Base-by-base conservation (phyloP, 2,113 vertebrate genomes). In the Siniperca knerii region DNA sequence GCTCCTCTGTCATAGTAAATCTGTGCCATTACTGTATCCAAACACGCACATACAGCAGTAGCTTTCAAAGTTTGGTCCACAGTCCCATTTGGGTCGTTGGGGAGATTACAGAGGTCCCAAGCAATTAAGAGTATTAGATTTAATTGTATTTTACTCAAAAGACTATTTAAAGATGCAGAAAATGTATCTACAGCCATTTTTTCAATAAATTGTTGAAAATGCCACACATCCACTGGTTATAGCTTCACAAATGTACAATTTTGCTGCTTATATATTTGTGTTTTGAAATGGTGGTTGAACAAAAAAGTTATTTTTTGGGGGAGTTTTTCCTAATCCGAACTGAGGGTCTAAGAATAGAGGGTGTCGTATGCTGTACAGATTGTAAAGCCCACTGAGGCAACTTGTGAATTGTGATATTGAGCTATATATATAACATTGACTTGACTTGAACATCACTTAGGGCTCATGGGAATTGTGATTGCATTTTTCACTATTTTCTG, bases 1-100 rank as follows among this genome's bases (percentile, higher is more conserved):
- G 42, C 57, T n/a, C 61, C 75, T 42, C 55, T 54, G 25, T 77
- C 75, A 54, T 11, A 68, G 54, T 25, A 20, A 75, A 86, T 81
- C 40, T 79, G 61, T 37, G 46, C 35, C 65, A 73, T 66, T 3
- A 29, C 73, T 79, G 76, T 66, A 73, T 62, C 52, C 57, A 74
- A 62, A 74, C n/a, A 75, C 50, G 46, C 8, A 35, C 29, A 50
- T 4, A 9, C 9, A 54, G 42, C 54, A 60, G 25, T 4, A 4
- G 16, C 5, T 40, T 10, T 72, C 60, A 67, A 23, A 33, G 25
- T 29, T 7, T 1, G 50, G 62, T 6, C n/a, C 76, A 21, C n/a
- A 55, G 10, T 8, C 79, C 35, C 1, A 10, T 21, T 48, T 18
- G 35, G 52, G 42, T 66, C 25, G 0, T 1, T 29, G 16, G 55